Percentiles rank a stretch among this genome's conserved stretches.
These are phyloP conservation scores for Oscheius sp. DNA, from an alignment of 2,888 invertebrate species.

Conservation along the genomic window DNA sequence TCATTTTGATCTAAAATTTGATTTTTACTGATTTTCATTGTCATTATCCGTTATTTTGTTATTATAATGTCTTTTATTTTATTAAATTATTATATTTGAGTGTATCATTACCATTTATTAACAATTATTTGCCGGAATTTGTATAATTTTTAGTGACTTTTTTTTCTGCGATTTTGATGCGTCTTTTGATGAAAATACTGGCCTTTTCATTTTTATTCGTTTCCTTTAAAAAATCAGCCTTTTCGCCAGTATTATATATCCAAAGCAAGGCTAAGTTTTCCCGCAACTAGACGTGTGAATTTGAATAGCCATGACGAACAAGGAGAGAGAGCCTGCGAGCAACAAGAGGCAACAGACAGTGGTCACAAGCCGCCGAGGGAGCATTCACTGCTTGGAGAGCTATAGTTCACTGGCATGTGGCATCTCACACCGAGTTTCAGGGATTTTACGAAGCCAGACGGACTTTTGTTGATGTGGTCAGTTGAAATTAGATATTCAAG, in stretches of 20 bases:
- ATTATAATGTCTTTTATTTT: too few relatives aligned
- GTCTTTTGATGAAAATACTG: not conserved
- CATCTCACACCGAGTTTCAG: too few relatives aligned
- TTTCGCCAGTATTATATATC: not conserved
- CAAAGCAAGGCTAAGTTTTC: not conserved
- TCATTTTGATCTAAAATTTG: too few relatives aligned
- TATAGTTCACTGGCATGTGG: not conserved
- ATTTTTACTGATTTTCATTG: too few relatives aligned
- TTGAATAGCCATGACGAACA: slow-evolving; percentile 24
- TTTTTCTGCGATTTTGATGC: not conserved
- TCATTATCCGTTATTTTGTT: too few relatives aligned
- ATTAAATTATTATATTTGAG: too few relatives aligned
- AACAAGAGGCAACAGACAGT: not conserved
- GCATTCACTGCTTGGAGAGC: not conserved
- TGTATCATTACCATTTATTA: too few relatives aligned
- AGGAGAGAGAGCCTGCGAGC: not conserved
- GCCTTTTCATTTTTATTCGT: not conserved
- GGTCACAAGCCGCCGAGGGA: not conserved
- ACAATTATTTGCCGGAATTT: too few relatives aligned
- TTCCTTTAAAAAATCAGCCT: not conserved
- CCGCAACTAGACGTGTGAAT: slow-evolving; percentile 10
- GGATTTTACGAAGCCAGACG: too few relatives aligned
- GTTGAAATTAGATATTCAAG: too few relatives aligned
- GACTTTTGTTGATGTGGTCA: too few relatives aligned
- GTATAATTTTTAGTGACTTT: too few relatives aligned